Base-by-base conservation (phyloP, 2,888 invertebrate species). In the Cecidostiba fungosa region DNA sequence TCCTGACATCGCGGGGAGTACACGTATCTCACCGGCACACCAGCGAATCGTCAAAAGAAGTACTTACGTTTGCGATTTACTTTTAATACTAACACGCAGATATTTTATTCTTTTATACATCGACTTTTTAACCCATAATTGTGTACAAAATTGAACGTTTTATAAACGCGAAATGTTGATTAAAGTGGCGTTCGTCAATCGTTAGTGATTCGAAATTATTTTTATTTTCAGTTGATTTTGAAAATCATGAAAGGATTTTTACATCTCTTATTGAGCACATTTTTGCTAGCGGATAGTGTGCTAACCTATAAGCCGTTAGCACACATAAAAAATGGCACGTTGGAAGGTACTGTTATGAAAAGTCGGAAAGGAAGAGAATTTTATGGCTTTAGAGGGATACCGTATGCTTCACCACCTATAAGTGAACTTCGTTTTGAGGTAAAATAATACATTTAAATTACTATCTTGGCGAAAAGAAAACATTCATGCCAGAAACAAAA, bases 391-490 rank as follows among this genome's bases (percentile, higher is more conserved):
- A 94, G 95, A 82, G 95, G 95, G 3, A 94, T 96, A 72, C 96
- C 96, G 0, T 96, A 95, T 89, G 96, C 96, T 0, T 89, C 94
- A 84, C 95, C 96, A 0, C 96, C 96, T 0, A 70, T 96, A 3
- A 95, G 94, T 19, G 93, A 95, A 4, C 92, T 96, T 12, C 94
- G 96, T 89, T 96, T 96, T 91, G 94, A 95, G 95, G 96, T 96
- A 93, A 91, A 90, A 14, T 12, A 26, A 26, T 62, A 10, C 0
- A 66, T 26, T 26, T 0, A 29, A 66, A 26, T 43, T 43, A 39
- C 39, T 39, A 8, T 43, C 12, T 12, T 8, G 10, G 0, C 10
- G 10, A 43, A 10, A 12, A 12, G 10, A 12, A 12, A n/a, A n/a
- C n/a, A n/a, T n/a, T n/a, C 43, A 12, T 0, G 43, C 12, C 10